Evolutionary conservation across 2,888 invertebrate species (phyloP), one percentile per base, ranked within the genome.

Genomic region (Ectemnius continuus): DNA sequence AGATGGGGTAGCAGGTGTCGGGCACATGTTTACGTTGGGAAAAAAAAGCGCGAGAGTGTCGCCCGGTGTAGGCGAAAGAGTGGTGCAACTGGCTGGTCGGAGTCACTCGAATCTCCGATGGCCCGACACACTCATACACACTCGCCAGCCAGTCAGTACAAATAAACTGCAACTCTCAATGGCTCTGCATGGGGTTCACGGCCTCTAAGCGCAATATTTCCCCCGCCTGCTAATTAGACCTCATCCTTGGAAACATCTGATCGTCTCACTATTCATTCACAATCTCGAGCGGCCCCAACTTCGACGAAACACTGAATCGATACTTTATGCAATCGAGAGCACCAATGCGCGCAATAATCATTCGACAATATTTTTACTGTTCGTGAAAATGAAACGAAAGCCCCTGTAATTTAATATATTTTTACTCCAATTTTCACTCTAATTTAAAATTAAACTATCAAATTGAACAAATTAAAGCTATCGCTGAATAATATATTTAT

Each of bases 171-270:
- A 79, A 80, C 84, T 84, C 79, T 83, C 78, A 81, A 78, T 71
- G 84, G 82, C 87, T 86, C 84, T 80, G 87, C 84, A 87, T 87
- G 87, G 84, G 87, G 87, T 85, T 83, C 79, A 76, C 80, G 82
- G 75, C 78, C 80, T 80, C 76, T 81, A 82, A 84, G 70, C 76
- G 83, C 79, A 81, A 83, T 73, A 85, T 84, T 85, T 86, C 79
- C 71, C 58, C 46, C 72, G 45, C 14, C 73, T 80, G 80, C 66
- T 2, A 36, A 47, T 26, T 70, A 52, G 67, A 80, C 80, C 63
- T 66, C 67, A 58, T 70, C 68, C 80, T 47, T 13, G 62, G 62
- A 68, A 66, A 56, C 57, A 63, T 68, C 66, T 63, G 61, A 65
- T 72, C 76, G 76, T 76, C 76, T 76, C 67, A 57, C 61, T 13